A percentile compares a stretch with the other conserved stretches of the same genome.
phyloP scores from a whole-genome alignment of 2,113 vertebrate species.

The Pachypanchax playfairii region DNA sequence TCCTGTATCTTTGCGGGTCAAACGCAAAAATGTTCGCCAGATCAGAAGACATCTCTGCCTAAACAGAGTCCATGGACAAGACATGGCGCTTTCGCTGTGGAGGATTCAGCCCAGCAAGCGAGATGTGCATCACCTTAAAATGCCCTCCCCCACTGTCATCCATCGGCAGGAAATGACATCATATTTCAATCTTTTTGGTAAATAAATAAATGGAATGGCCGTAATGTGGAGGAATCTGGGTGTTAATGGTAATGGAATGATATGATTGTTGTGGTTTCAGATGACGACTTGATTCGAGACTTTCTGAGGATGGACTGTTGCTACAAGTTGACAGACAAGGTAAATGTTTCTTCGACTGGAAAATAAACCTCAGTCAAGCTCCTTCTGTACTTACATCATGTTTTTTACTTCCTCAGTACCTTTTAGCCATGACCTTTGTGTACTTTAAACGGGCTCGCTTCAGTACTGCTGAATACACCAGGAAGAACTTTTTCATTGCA shows the following conservation, averaged over 20 bases:
- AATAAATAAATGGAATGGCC: conserved; percentile 30
- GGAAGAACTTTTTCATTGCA: conserved; percentile 93
- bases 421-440: conserved; percentile 97
- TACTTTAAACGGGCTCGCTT: conserved; percentile 97
- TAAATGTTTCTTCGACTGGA: conserved; percentile 37
- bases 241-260: not conserved
- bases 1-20: conserved; percentile 78
- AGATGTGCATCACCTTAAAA: conserved; percentile 35
- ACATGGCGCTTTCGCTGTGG: conserved; percentile 65
- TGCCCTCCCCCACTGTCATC: conserved; percentile 81
- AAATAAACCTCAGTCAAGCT: not conserved
- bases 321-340: conserved; percentile 94
- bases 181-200: conserved; percentile 93
- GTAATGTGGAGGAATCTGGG: too few species aligned
- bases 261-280: conserved; percentile 75
- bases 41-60: conserved; percentile 73
- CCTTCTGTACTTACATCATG: not conserved
- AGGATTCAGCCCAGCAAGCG: conserved; percentile 63
- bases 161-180: conserved; percentile 91
- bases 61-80: conserved; percentile 76
- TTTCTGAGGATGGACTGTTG: conserved; percentile 96
- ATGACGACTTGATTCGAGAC: conserved; percentile 91
- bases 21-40: conserved; percentile 75
- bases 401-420: conserved; percentile 82
- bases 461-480: conserved; percentile 86